phyloP scores from a whole-genome alignment of 2,113 vertebrate species.

The Alces alces region DNA sequence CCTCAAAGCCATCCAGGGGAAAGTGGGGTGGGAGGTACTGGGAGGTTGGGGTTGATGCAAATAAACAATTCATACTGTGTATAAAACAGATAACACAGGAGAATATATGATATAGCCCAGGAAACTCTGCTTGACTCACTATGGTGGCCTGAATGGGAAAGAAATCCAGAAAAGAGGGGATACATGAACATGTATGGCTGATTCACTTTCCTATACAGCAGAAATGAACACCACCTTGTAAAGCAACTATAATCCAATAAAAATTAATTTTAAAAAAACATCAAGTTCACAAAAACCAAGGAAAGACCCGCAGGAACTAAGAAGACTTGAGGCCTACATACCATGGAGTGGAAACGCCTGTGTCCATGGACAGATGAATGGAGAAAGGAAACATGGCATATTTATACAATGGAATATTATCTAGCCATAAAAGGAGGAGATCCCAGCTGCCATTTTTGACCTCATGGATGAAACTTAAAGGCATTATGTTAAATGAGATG shows the following conservation, averaged over 20 bases:
- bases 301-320: not conserved
- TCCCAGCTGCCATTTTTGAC: not conserved
- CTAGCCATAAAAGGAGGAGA: not conserved
- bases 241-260: not conserved
- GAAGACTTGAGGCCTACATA: not conserved
- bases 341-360: not conserved
- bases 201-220: not conserved
- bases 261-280: not conserved
- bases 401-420: not conserved
- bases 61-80: not conserved
- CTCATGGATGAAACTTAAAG: not conserved
- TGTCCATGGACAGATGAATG: not conserved
- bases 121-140: not conserved
- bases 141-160: not conserved
- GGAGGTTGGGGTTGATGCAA: not conserved
- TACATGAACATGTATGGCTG: not conserved
- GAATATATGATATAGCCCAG: not conserved
- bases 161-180: not conserved
- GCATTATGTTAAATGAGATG: not conserved
- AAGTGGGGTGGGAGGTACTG: not conserved
- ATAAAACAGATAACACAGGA: not conserved
- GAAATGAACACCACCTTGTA: not conserved
- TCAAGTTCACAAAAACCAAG: not conserved
- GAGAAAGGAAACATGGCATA: not conserved
- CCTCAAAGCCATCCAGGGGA: not conserved